These are phyloP conservation scores for Anodontia alba DNA, from an alignment of 2,888 invertebrate species.

Conservation along the genomic window DNA sequence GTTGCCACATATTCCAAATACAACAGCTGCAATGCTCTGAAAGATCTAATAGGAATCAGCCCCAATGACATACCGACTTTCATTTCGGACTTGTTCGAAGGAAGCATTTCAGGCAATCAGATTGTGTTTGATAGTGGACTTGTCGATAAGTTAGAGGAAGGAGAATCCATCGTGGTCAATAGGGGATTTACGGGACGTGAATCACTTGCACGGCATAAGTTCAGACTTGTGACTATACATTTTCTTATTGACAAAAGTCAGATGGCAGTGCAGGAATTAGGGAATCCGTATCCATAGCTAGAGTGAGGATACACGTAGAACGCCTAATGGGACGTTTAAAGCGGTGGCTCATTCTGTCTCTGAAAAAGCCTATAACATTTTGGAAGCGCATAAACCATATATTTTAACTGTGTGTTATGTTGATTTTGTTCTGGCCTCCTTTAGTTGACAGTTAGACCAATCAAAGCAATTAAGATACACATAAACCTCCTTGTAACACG, in stretches of 20 bases:
- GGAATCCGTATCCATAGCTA: constrained; percentile 20
- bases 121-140: constrained; percentile 22
- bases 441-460: not conserved
- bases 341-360: constrained; percentile 20
- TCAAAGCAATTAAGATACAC: no score
- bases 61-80: constrained; percentile 17
- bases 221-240: constrained; percentile 19
- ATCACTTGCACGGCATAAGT: constrained; percentile 1
- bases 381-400: constrained; percentile 3
- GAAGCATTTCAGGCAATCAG: constrained; percentile 27
- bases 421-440: not conserved
- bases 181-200: constrained; percentile 2
- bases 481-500: no score
- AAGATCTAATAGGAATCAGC: constrained; percentile 23
- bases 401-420: not conserved
- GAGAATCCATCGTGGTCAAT: constrained; percentile 18
- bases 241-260: constrained; percentile 18
- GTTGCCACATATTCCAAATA: constrained; percentile 24
- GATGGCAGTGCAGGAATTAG: not conserved
- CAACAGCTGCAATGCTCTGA: constrained; percentile 22
- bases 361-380: not conserved
- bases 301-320: constrained; percentile 23
- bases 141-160: constrained; percentile 1
- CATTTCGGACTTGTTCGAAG: constrained; percentile 11
- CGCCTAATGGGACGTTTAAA: constrained; percentile 20